Percentiles rank a stretch among this genome's conserved stretches.
Evolutionary conservation across 2,888 invertebrate species (phyloP).

Genomic region (Agonopterix alstromeriana): DNA sequence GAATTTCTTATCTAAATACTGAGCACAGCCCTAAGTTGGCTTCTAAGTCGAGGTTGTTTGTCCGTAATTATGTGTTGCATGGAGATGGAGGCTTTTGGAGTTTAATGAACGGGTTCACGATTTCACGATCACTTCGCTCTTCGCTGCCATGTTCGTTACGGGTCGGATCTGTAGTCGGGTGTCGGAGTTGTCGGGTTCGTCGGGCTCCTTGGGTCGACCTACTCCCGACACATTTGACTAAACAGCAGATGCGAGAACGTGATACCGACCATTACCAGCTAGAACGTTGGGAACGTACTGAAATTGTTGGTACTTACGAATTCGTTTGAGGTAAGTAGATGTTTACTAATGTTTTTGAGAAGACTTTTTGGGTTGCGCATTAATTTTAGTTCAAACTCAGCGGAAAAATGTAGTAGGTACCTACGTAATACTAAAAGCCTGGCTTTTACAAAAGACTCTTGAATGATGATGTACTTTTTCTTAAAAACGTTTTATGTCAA

Average conservation of each 20-base stretch:
- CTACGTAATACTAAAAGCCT: background rate
- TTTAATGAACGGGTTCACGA: too few species aligned
- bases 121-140: slow-evolving; percentile 2
- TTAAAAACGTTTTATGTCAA: too few species aligned
- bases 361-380: background rate
- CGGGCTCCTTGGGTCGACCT: background rate
- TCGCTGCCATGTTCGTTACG: slow-evolving; percentile 4
- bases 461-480: too few species aligned
- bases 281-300: background rate
- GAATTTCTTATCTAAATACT: too few species aligned
- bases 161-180: background rate
- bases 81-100: too few species aligned
- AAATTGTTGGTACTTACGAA: too few species aligned
- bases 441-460: too few species aligned
- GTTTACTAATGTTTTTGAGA: too few species aligned
- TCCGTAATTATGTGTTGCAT: too few species aligned
- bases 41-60: too few species aligned
- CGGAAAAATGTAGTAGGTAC: background rate
- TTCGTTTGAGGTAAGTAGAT: too few species aligned
- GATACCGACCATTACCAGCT: slow-evolving; percentile 2
- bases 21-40: too few species aligned
- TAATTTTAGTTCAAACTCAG: background rate
- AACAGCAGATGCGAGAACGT: slow-evolving; percentile 5
- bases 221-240: slow-evolving; percentile 6
- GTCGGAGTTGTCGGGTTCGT: background rate